These are phyloP conservation scores for Nycticorax nycticorax DNA, from an alignment of 2,113 vertebrate species.

Conservation along the genomic window DNA sequence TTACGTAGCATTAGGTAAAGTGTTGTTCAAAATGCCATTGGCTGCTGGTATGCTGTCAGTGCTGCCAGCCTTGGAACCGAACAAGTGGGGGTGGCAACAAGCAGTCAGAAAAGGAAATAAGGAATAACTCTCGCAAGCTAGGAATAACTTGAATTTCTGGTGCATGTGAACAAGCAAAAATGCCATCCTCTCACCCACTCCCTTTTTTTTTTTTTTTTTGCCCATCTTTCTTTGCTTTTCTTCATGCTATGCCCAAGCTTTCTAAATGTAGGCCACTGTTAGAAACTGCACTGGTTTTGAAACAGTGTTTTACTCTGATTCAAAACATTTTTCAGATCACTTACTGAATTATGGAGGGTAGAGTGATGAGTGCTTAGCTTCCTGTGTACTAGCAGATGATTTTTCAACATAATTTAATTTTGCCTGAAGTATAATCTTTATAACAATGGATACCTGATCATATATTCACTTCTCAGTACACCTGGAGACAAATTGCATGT, in stretches of 20 bases:
- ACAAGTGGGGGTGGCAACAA: background rate
- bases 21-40: background rate
- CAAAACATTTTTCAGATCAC: background rate
- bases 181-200: background rate
- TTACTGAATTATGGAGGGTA: background rate
- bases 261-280: background rate
- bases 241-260: background rate
- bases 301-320: slow-evolving; percentile 19
- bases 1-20: background rate
- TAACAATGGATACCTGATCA: slow-evolving; percentile 17
- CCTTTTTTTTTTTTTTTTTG: background rate
- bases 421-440: slow-evolving; percentile 10
- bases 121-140: background rate
- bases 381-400: background rate
- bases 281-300: slow-evolving; percentile 26
- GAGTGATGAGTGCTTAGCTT: background rate
- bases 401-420: slow-evolving; percentile 41
- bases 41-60: background rate
- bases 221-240: background rate
- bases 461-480: slow-evolving; percentile 6
- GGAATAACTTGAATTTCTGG: background rate
- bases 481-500: slow-evolving; percentile 22
- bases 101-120: background rate
- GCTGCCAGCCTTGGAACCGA: background rate
- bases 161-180: background rate